Base-by-base conservation (phyloP, 2,113 vertebrate genomes). In the Cyphomyrus plagiostoma region DNA sequence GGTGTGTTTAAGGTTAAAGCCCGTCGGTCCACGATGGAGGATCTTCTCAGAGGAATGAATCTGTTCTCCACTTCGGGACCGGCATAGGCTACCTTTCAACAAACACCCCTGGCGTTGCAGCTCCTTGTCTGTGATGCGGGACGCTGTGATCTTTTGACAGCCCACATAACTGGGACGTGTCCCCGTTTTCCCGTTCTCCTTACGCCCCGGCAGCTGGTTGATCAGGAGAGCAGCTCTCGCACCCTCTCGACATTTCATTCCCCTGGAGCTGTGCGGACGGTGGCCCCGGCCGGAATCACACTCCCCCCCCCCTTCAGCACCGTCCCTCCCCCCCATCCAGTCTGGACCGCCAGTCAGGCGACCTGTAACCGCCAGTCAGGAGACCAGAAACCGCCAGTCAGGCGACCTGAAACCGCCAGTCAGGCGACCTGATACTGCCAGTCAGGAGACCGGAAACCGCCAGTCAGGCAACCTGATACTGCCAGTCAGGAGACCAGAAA, bases 201-300 rank as follows among this genome's bases (percentile, higher is more conserved):
- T n/a, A 19, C 19, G 17, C 21, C 42, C 23, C 6, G 87, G 19
- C 23, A 8, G n/a, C 56, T 62, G 87, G 45, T 66, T 88, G 42
- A 17, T 46, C 30, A 62, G 35, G 35, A 88, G 53, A 66, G 17
- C 10, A 21, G 21, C 53, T 5, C 87, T 88, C 19, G 39, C 7
- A 10, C 58, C 53, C 86, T 45, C 56, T 62, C 66, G 87, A 88
- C 87, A 46, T 88, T 88, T 66, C 56, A 88, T 48, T 46, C 87
- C 42, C 30, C 53, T 66, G 87, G 39, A 87, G 49, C 89, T 92
- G 91, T 89, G 89, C 88, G 70, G 52, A 70, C 88, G 66, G 88
- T 50, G 5, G 6, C 35, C 30, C 56, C 7, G 7, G 62, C n/a
- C 1, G 9, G 77, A 62, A 45, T 89, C 53, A 21, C 39, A 39